These are phyloP conservation scores for Reinhardtius hippoglossoides DNA, from an alignment of 2,113 vertebrate genomes.

Conservation along the genomic window DNA sequence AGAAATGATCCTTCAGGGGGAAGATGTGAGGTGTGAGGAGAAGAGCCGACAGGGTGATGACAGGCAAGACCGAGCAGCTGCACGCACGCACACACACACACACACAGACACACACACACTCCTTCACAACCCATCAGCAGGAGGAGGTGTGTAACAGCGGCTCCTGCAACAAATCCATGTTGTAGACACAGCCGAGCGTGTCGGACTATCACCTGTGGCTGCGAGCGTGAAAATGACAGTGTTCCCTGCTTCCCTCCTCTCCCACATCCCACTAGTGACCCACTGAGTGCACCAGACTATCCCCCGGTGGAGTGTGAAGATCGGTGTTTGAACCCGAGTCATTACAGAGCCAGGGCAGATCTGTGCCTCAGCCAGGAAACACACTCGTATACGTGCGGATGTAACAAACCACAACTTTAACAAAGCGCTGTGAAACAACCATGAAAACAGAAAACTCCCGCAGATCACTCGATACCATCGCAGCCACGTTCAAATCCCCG, in stretches of 20 bases:
- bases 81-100: background rate
- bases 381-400: too few relatives aligned
- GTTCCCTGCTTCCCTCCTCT: too few relatives aligned
- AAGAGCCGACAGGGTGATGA: slow-evolving; percentile 40
- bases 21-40: slow-evolving; percentile 38
- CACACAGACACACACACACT: background rate
- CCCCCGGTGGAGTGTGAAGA: background rate
- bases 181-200: background rate
- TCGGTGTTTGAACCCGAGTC: background rate
- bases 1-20: slow-evolving; percentile 21
- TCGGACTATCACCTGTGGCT: background rate
- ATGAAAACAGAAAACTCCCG: too few relatives aligned
- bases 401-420: too few relatives aligned
- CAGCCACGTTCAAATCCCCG: too few relatives aligned
- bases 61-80: slow-evolving; percentile 1
- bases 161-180: background rate
- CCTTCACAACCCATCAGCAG: background rate
- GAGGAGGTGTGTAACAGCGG: slow-evolving; percentile 3
- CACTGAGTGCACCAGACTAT: too few relatives aligned
- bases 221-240: background rate
- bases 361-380: too few relatives aligned
- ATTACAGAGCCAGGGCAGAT: too few relatives aligned
- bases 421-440: too few relatives aligned
- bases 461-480: too few relatives aligned
- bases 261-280: too few relatives aligned